Evolutionary conservation across 2,113 vertebrate species (phyloP).

Genomic region (Chloroceryle aenea): DNA sequence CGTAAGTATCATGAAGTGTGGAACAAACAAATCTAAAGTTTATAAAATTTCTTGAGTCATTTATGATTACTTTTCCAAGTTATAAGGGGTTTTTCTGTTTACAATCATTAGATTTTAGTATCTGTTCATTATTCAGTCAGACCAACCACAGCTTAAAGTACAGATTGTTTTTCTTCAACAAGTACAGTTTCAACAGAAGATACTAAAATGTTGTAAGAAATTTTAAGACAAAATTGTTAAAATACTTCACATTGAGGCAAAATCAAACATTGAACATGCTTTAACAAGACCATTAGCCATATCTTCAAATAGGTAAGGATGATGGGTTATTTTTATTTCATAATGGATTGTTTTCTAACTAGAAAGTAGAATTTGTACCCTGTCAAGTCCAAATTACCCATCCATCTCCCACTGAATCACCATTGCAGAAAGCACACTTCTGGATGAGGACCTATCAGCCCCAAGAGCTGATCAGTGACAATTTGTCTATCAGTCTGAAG

Average conservation of each 20-base stretch:
- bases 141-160: not conserved
- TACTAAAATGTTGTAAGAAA: not conserved
- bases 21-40: not conserved
- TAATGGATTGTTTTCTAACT: not conserved
- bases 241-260: not conserved
- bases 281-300: not conserved
- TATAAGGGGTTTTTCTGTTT: not conserved
- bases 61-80: not conserved
- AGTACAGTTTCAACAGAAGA: not conserved
- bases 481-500: not conserved
- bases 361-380: not conserved
- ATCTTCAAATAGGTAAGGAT: not conserved
- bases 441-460: not conserved
- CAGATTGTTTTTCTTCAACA: not conserved
- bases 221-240: not conserved
- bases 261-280: not conserved
- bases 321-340: not conserved
- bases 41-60: not conserved
- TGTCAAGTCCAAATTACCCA: not conserved
- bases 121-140: not conserved
- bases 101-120: not conserved
- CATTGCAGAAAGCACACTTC: not conserved
- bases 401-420: not conserved
- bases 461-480: not conserved
- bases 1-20: not conserved